Base-by-base conservation (phyloP, 2,113 vertebrate genomes). In the Callaeas wilsoni region DNA sequence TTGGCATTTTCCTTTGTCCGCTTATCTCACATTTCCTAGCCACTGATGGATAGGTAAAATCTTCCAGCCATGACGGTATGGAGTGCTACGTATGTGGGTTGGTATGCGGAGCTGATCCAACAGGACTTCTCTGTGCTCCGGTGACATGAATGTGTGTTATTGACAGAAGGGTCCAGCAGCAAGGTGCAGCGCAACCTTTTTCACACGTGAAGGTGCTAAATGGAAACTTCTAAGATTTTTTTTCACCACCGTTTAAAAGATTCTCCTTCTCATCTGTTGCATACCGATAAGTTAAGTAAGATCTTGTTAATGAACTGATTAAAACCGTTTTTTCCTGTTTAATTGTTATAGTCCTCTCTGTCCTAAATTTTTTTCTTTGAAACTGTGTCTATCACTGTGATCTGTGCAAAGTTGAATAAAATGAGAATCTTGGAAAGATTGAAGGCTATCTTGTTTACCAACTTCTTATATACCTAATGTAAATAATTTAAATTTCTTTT, bases 61-160 rank as follows among this genome's bases (percentile, higher is more conserved):
- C 95, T 92, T 83, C 83, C 95, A 84, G 85, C 83, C 5, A 1
- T 19, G 87, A 19, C 0, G 3, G 41, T 49, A 49, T 35, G 52
- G 84, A 71, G 76, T 9, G 42, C 79, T 94, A 15, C 14, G 29
- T 97, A 41, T 0, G 4, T 64, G 55, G 63, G 63, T 20, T 93
- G 92, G 88, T 70, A 93, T 92, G 94, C 52, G 69, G 75, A 76
- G 90, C 88, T 95, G 85, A 90, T 69, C 93, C 70, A 88, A 53
- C 90, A 85, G 10, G 83, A 77, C 67, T 15, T 26, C 29, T 46
- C 67, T 12, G 46, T 27, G 79, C 67, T 74, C 22, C 2, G 5
- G 63, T 4, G 4, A 25, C 0, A 8, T 42, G 80, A 88, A 77
- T 62, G 55, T 12, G 8, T 0, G 0, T 12, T 93, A 65, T 32